Base-by-base conservation (phyloP, 2,888 invertebrate species). In the Xanthia togata region DNA sequence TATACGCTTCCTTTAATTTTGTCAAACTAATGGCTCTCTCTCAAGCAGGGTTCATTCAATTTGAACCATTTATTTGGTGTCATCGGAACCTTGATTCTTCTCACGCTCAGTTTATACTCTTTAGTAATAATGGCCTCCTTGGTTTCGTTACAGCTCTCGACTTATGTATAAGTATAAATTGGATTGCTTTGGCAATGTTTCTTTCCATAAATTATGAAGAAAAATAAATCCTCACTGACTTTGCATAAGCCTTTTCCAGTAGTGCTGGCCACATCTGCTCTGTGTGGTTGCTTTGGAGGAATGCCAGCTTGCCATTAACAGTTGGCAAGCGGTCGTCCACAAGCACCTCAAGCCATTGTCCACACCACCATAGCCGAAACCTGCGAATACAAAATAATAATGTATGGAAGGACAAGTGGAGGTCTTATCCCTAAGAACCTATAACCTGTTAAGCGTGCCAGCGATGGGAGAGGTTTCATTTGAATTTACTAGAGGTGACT, bases 301-400 rank as follows among this genome's bases (percentile, higher is more conserved):
- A 99, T 59, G 98, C 98, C 81, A 99, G 96, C 84, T 98, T 97
- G 17, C 98, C 98, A 92, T 98, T 98, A 62, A 99, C 98, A 0
- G 98, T 98, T 11, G 99, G 99, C 79, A 99, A 96, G 38, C 98
- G 97, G 93, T 99, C 99, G 93, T 99, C 99, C 31, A 99, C 98
- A 70, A 99, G 96, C 47, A 96, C 96, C 93, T 99, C 99, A 44
- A 98, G 97, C 99, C 99, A 99, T 92, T 98, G 98, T 8, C 99
- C 99, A 91, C 98, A 98, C 98, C 99, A 99, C 99, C 99, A 99
- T 38, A 99, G 94, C 0, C 99, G 98, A 95, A 99, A 99, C 85
- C 99, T 96, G 91, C 3, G 83, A 78, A 71, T 64, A 60, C 17
- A 70, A 72, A 26, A 72, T 23, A 23, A 17, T 17, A 14, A 72